Evolutionary conservation across 2,797 vertebrate genomes (phyloP).

Genomic region (Lagocephalus sceleratus): DNA sequence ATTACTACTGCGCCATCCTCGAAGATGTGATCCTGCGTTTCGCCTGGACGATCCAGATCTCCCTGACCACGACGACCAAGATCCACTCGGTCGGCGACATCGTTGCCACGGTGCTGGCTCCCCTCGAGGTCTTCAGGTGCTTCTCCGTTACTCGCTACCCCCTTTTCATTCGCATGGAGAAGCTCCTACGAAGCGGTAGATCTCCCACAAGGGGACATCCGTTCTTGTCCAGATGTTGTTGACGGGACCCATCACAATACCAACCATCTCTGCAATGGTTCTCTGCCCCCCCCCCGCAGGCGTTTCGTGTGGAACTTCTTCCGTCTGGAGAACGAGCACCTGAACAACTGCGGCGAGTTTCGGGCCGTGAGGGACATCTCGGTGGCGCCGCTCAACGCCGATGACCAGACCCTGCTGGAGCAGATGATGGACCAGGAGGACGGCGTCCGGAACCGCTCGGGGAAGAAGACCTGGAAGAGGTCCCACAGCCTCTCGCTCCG

Average conservation of each 20-base stretch:
- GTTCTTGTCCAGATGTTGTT: not conserved
- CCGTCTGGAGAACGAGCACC: slow-evolving; percentile 95
- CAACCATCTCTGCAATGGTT: not conserved
- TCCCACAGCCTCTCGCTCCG: slow-evolving; percentile 90
- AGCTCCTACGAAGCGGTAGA: not conserved
- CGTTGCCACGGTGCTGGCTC: slow-evolving; percentile 89
- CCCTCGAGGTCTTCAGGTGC: slow-evolving; percentile 97
- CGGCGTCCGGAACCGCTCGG: slow-evolving; percentile 90
- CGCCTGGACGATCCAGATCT: slow-evolving; percentile 94
- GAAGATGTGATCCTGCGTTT: slow-evolving; percentile 96
- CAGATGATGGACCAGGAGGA: slow-evolving; percentile 99
- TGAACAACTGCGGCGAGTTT: slow-evolving; percentile 98
- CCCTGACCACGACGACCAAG: slow-evolving; percentile 80
- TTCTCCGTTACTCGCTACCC: slow-evolving; percentile 21
- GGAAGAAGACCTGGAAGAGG: slow-evolving; percentile 90
- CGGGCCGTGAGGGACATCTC: slow-evolving; percentile 95
- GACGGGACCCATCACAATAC: not conserved
- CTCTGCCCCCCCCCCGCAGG: slow-evolving; percentile 60
- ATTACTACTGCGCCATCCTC: slow-evolving; percentile 97
- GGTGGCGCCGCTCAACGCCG: slow-evolving; percentile 93
- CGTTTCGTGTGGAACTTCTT: slow-evolving; percentile 99
- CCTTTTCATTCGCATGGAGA: not conserved
- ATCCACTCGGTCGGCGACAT: slow-evolving; percentile 83
- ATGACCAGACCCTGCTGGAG: slow-evolving; percentile 95
- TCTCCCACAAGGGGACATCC: not conserved